Percentiles rank a stretch among this genome's conserved stretches.
Evolutionary conservation across 2,797 vertebrate genomes (phyloP).

Genomic region (Phalanger gymnotis): DNA sequence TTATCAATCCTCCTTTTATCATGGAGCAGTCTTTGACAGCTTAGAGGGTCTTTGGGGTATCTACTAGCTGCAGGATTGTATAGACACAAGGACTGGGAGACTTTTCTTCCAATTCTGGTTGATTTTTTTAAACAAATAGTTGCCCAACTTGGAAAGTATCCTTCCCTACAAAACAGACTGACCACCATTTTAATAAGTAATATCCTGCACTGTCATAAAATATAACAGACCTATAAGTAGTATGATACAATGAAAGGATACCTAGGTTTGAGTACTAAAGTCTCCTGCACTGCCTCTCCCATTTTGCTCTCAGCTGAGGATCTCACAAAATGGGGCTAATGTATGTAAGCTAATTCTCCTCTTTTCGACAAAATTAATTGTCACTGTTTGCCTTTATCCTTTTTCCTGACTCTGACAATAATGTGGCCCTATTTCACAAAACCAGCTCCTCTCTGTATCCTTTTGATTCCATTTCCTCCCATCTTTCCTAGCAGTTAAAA

Average conservation of each 20-base stretch:
- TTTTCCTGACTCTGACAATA: not conserved
- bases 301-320: not conserved
- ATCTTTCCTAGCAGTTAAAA: not conserved
- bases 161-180: slow-evolving; percentile 67
- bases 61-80: slow-evolving; percentile 62
- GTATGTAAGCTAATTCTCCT: not conserved
- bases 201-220: slow-evolving; percentile 69
- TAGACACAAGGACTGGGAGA: slow-evolving; percentile 62
- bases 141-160: slow-evolving; percentile 68
- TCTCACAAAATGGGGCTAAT: not conserved
- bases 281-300: not conserved
- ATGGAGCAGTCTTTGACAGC: slow-evolving; percentile 89
- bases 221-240: not conserved
- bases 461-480: not conserved
- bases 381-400: no score
- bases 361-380: not conserved
- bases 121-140: slow-evolving; percentile 67
- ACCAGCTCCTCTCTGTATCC: not conserved
- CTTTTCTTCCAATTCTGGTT: slow-evolving; percentile 71
- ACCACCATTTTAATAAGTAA: slow-evolving; percentile 76
- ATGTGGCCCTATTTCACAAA: not conserved
- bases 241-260: not conserved
- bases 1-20: slow-evolving; percentile 91
- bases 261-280: not conserved
- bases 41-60: slow-evolving; percentile 86